These are phyloP conservation scores for Drosophila lutescens DNA, from an alignment of 2,888 invertebrate genomes.

Conservation along the genomic window DNA sequence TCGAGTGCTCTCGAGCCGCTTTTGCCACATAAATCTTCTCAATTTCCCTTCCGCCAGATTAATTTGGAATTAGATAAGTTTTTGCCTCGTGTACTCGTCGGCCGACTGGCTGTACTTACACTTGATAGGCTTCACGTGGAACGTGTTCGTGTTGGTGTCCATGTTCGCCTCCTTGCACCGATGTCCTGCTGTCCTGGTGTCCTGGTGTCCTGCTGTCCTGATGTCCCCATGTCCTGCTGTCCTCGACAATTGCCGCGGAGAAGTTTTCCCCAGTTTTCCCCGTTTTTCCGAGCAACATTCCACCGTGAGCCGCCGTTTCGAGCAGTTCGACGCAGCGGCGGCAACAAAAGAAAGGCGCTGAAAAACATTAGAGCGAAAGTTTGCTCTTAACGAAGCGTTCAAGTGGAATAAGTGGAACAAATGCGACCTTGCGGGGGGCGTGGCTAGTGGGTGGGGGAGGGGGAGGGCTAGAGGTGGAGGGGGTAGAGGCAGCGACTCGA, in stretches of 20 bases:
- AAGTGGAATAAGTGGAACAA: slow-evolving; percentile 70
- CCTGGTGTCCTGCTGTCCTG: not conserved
- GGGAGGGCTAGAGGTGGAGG: not conserved
- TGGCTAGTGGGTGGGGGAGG: not conserved
- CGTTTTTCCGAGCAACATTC: slow-evolving; percentile 7
- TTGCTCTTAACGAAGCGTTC: slow-evolving; percentile 70
- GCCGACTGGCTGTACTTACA: slow-evolving; percentile 44
- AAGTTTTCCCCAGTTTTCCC: slow-evolving; percentile 12
- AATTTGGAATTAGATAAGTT: slow-evolving; percentile 7
- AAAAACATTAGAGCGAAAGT: slow-evolving; percentile 60
- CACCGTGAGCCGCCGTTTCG: not conserved
- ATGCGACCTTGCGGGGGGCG: slow-evolving; percentile 50
- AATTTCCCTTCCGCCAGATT: slow-evolving; percentile 3
- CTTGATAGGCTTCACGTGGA: slow-evolving; percentile 66
- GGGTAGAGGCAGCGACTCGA: slow-evolving; percentile 9
- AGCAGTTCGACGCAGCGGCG: slow-evolving; percentile 19
- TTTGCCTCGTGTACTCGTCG: not conserved
- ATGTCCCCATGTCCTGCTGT: not conserved
- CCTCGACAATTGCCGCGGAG: slow-evolving; percentile 20
- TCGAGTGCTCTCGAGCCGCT: not conserved
- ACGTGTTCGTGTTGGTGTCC: slow-evolving; percentile 38
- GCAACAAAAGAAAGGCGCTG: slow-evolving; percentile 35
- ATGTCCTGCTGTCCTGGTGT: not conserved
- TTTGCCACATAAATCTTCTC: no score
- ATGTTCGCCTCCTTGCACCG: not conserved